Evolutionary conservation across 2,888 invertebrate species (phyloP).

Genomic region (Drosophila nr. perissopoda): DNA sequence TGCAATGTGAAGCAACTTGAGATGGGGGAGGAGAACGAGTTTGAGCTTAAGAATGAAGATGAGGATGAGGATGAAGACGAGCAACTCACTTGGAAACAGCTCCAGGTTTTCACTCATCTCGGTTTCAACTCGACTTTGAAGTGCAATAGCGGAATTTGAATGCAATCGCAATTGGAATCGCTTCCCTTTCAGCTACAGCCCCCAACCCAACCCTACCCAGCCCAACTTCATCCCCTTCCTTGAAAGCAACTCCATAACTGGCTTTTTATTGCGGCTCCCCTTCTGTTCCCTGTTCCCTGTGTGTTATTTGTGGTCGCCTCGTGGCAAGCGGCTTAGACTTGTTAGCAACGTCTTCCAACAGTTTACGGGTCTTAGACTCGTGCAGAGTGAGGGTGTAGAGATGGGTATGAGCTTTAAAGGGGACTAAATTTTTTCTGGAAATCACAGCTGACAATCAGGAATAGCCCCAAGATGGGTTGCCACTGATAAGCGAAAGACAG

Average conservation of each 20-base stretch:
- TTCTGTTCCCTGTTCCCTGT: conserved; percentile 10
- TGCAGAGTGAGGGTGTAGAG: neutral
- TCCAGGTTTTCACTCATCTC: conserved; percentile 40
- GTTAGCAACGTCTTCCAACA: conserved; percentile 61
- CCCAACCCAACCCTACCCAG: neutral
- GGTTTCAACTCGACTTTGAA: conserved; percentile 67
- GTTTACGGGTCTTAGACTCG: conserved; percentile 48
- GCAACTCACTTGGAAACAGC: conserved; percentile 47
- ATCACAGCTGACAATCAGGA: conserved; percentile 47
- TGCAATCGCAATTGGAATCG: conserved; percentile 70
- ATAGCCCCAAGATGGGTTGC: conserved; percentile 49
- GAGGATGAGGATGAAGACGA: conserved; percentile 16
- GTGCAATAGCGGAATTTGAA: conserved; percentile 69
- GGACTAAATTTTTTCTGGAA: neutral
- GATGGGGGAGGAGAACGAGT: neutral
- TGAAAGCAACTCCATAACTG: conserved; percentile 23
- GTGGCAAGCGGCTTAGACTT: conserved; percentile 61
- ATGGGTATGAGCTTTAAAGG: neutral
- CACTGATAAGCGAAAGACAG: conserved; percentile 14
- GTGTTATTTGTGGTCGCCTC: conserved; percentile 39
- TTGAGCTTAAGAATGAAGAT: conserved; percentile 3
- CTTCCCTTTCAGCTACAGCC: conserved; percentile 30
- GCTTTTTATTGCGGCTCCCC: conserved; percentile 45
- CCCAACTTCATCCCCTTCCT: neutral
- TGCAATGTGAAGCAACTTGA: conserved; percentile 1